Evolutionary conservation across 2,113 vertebrate genomes (phyloP), one percentile per base, ranked within the genome.

Genomic region (Halcyon senegalensis): DNA sequence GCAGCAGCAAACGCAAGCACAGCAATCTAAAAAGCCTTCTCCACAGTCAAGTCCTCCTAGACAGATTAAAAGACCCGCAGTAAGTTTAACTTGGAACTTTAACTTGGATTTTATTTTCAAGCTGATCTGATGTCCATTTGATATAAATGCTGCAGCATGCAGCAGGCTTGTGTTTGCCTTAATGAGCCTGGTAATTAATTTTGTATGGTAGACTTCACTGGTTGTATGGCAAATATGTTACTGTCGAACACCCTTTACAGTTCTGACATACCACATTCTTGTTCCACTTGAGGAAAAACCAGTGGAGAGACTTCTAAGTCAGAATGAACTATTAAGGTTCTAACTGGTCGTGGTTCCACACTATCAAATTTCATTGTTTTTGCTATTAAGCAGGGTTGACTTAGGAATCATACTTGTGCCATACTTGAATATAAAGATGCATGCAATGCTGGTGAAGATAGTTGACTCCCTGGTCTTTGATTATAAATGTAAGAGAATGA

Each of bases 11-110:
- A 95, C 98, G 43, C 98, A 98, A 70, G 96, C 97, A 11, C 99
- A 98, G 13, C 98, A 97, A 16, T 97, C 99, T 50, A 99, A 99
- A 96, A 99, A 99, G 74, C 98, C 98, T 0, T 99, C 99, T 37
- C 99, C 99, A 4, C 99, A 99, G 94, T 98, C 99, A 48, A 99
- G 99, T 95, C 99, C 99, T 10, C 98, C 99, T 23, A 99, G 99
- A 24, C 99, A 98, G 90, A 96, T 98, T 5, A 99, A 99, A 94
- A 98, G 99, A 9, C 96, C 99, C 10, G 99, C 99, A 83, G 99
- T 99, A 96, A 98, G 99, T 97, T 70, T 27, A 80, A 59, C 39
- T 90, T 93, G 46, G 35, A 93, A 78, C 21, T 84, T 84, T 39
- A 78, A 55, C 74, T 84, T 83, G 66, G 0, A 4, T 35, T 87